Base-by-base conservation (phyloP, 1,140 invertebrate species). In the Acromyrmex heyeri region DNA sequence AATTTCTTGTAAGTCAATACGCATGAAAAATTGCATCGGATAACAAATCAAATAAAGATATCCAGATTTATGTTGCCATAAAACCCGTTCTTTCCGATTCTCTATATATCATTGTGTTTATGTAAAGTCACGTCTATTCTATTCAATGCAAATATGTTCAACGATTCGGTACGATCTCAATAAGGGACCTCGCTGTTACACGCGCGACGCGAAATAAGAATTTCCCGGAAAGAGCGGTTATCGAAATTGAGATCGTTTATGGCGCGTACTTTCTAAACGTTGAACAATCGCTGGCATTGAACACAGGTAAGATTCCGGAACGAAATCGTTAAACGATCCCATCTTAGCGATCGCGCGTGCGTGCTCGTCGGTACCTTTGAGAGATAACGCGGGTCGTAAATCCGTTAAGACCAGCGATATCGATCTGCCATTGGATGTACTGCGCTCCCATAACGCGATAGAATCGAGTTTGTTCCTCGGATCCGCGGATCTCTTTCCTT, bases 381-480 rank as follows among this genome's bases (percentile, higher is more conserved):
- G 83, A 88, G 90, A 91, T 91, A 91, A 91, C 88, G 72, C 50
- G 55, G 89, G 62, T 91, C 90, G 90, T 91, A 91, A 91, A 91
- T 91, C 89, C 89, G 86, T 91, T 91, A 90, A 90, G 89, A 86
- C 55, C 34, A 27, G 65, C 83, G 90, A 91, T 91, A 91, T 81
- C 83, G 89, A 91, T 91, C 90, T 90, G 78, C 89, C 82, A 88
- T 88, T 88, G 87, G 87, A 79, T 44, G 73, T 83, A 53, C 86
- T 62, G 55, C 14, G 61, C 50, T 85, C 61, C 38, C 12, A 59
- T 70, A 65, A 83, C 62, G 48, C 78, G 89, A 90, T 90, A 90
- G 65, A 87, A 89, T 90, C 89, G 75, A 70, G 69, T 79, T 69
- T 65, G 82, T 70, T 90, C 78, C 62, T 90, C 78, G 78, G 73